These are phyloP conservation scores for Echinometra lucunter DNA, from an alignment of 53 echinoderm and acorn worm genomes.

Conservation along the genomic window DNA sequence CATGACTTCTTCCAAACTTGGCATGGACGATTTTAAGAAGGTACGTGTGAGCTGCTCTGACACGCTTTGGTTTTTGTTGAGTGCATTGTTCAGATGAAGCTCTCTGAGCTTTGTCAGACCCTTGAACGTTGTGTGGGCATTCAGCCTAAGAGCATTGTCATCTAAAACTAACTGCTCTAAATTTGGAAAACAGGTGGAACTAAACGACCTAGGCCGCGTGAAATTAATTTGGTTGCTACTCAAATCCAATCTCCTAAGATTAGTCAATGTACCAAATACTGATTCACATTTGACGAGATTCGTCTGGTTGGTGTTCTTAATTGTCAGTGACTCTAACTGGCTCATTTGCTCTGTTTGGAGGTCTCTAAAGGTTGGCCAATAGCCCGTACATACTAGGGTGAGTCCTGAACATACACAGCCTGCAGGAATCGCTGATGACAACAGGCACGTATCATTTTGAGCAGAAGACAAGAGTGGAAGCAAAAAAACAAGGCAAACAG, in stretches of 20 bases:
- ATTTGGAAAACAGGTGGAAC: constrained; percentile 44
- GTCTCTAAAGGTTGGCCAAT: neutral
- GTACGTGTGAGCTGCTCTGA: constrained; percentile 63
- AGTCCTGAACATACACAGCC: constrained; percentile 9
- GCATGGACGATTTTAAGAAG: constrained; percentile 53
- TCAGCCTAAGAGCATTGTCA: constrained; percentile 63
- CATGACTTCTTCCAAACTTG: constrained; percentile 65
- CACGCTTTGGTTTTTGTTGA: constrained; percentile 56
- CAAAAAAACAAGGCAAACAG: constrained; percentile 67
- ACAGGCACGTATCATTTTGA: neutral
- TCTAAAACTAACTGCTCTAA: constrained; percentile 61
- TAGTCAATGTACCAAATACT: constrained; percentile 25
- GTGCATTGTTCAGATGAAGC: constrained; percentile 77
- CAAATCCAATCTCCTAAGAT: constrained; percentile 42
- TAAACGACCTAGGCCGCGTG: constrained; percentile 51
- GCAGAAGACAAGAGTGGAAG: constrained; percentile 71
- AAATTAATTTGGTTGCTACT: constrained; percentile 36
- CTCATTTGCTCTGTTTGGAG: neutral
- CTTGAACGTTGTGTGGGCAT: constrained; percentile 54
- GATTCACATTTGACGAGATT: constrained; percentile 19
- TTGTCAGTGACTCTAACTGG: constrained; percentile 28
- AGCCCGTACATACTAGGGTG: neutral
- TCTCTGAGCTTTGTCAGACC: constrained; percentile 64
- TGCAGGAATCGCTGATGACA: neutral
- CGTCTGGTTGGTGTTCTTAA: neutral